Base-by-base conservation (phyloP, 2,113 vertebrate genomes). In the Oncorhynchus tshawytscha region DNA sequence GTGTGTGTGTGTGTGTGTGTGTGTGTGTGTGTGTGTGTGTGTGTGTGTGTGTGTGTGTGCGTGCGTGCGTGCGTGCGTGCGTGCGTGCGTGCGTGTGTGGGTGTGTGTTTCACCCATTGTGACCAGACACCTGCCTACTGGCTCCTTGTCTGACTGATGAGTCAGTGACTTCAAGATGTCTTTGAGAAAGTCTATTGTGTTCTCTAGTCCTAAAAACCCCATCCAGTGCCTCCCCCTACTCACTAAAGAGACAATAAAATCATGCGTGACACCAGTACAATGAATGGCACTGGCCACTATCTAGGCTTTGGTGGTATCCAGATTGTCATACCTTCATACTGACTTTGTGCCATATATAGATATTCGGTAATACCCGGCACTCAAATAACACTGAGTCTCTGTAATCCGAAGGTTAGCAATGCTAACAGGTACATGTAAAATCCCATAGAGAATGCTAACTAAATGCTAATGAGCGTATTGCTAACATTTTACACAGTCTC, bases 161-260 rank as follows among this genome's bases (percentile, higher is more conserved):
- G 89, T 91, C 90, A 76, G 81, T 82, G 87, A 88, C 90, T 90
- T 86, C 84, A 91, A 91, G 89, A 86, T 90, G 88, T 92, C 88
- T 92, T 87, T 92, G 89, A 89, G 87, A 82, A 85, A 83, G 88
- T 85, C 88, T 77, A 89, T 88, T 92, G 90, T 89, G 69, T 90
- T 86, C 85, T 77, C 57, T 83, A 75, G 81, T 86, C 83, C 81
- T 81, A 81, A 87, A 83, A 84, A 81, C 86, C 85, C 87, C 83
- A 82, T 90, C 87, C 82, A 71, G 79, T 75, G 57, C 77, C 81
- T 87, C 78, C 87, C 71, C 75, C 73, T 72, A 74, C 83, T 78
- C 85, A 85, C 86, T 81, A 84, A 85, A 85, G 83, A 80, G 75
- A 82, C 80, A 86, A 88, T 87, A 89, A 90, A 88, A 86, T 82